These are phyloP conservation scores for Gnathonemus longibarbis DNA, from an alignment of 2,113 vertebrate species.

Conservation along the genomic window DNA sequence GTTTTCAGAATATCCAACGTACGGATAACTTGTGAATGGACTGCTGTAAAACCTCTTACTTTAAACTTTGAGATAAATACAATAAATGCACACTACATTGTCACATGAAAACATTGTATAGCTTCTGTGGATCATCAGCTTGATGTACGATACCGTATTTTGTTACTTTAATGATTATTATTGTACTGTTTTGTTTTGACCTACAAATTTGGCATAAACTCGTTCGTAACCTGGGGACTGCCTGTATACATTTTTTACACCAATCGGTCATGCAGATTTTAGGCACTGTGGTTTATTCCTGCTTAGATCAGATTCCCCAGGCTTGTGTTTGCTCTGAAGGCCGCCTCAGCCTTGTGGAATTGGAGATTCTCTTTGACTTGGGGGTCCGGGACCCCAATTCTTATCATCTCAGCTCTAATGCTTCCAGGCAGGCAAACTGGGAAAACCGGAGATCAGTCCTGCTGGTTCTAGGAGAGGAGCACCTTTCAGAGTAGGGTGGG, in stretches of 20 bases:
- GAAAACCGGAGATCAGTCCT: not conserved
- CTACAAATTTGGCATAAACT: not conserved
- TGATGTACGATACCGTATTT: not conserved
- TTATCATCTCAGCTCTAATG: not conserved
- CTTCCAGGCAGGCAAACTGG: not conserved
- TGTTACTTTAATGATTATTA: not conserved
- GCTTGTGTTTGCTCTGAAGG: not conserved
- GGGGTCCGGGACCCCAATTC: not conserved
- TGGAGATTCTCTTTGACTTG: not conserved
- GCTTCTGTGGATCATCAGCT: not conserved
- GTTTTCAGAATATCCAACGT: not conserved
- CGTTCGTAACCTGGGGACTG: not conserved
- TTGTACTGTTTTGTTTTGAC: not conserved
- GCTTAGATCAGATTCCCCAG: not conserved
- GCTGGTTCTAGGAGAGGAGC: not conserved
- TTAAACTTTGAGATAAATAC: not conserved
- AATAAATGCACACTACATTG: not conserved
- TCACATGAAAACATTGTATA: not conserved
- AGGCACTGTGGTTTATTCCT: not conserved
- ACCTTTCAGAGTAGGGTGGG: not conserved
- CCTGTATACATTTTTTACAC: not conserved
- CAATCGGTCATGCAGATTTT: not conserved
- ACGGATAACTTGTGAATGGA: not conserved
- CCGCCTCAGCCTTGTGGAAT: not conserved
- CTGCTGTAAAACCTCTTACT: not conserved